Evolutionary conservation across 2,888 invertebrate genomes (phyloP), one percentile per base, ranked within the genome.

Genomic region (Chalcis sispes): DNA sequence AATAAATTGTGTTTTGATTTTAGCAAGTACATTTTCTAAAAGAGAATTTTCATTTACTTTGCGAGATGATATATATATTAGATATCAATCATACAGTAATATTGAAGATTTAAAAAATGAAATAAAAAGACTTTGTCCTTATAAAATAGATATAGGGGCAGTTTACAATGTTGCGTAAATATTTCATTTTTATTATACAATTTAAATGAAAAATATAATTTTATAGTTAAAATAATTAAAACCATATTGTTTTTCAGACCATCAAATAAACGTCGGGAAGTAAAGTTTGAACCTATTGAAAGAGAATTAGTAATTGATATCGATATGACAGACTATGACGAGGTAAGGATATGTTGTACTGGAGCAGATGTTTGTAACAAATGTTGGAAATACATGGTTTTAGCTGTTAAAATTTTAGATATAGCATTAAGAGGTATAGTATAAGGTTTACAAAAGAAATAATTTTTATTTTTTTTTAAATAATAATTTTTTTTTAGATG

Each of bases 261-360:
- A 23, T 81, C 76, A 52, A 79, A 83, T 18, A 71, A 71, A 62
- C 80, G 83, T 7, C 79, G 78, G 29, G 80, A 80, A 1, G 15
- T 54, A 23, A 71, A 71, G 62, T 85, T 88, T 72, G 77, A 81
- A 29, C 83, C 88, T 0, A 64, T 93, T n/a, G 93, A 95, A 83
- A 95, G 96, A 86, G 99, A 99, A 90, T 90, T 99, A n/a, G 98
- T 99, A 0, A 97, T 99, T 90, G 99, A 99, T 92, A 99, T 99
- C 83, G 99, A 99, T 91, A 95, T 99, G 92, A 98, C 99, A 46
- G 99, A 99, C 89, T 99, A 99, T 89, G 99, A 99, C 91, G 97
- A 98, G 85, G 94, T 99, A 0, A 91, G 99, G 86, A 95, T 93
- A 36, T 99, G 99, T 86, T 99, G 97, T 85, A 92, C 92, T 72